A percentile compares a stretch with the other conserved stretches of the same genome.
phyloP scores from a whole-genome alignment of 1,140 invertebrate genomes.

The Brevipalpus yothersi region DNA sequence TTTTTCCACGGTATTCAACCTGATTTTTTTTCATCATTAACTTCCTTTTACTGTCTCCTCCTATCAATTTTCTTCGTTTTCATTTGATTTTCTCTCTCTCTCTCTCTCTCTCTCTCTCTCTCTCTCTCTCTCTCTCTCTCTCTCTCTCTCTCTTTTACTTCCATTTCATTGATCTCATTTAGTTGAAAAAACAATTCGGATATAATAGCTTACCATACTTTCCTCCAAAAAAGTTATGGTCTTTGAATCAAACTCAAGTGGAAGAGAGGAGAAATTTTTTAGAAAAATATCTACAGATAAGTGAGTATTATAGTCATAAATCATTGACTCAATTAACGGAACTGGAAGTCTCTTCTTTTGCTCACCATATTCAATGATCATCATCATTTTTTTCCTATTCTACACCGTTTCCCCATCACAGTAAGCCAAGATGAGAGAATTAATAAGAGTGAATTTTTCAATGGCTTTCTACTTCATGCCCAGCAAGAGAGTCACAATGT shows the following conservation, averaged over 20 bases:
- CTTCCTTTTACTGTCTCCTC: neutral
- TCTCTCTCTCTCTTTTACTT: neutral
- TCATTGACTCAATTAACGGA: constrained; percentile 2
- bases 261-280: constrained; percentile 61
- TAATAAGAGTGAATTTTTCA: constrained; percentile 47
- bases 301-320: constrained; percentile 23
- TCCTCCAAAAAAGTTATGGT: constrained; percentile 75
- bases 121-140: neutral
- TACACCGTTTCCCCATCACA: constrained; percentile 21
- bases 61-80: neutral
- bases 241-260: constrained; percentile 49
- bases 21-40: neutral
- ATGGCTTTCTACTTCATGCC: constrained; percentile 62
- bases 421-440: constrained; percentile 62
- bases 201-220: constrained; percentile 39
- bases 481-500: constrained; percentile 46
- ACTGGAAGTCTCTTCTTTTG: constrained; percentile 1
- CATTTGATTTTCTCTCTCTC: neutral
- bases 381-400: constrained; percentile 8
- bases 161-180: constrained; percentile 5
- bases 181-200: constrained; percentile 25
- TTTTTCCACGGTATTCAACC: neutral
- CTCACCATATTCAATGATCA: neutral
- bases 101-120: neutral
- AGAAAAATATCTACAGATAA: constrained; percentile 76